A percentile compares a stretch with the other conserved stretches of the same genome.
Conservation (phyloP, 1,140 invertebrate species). For the Telenomus remus region DNA sequence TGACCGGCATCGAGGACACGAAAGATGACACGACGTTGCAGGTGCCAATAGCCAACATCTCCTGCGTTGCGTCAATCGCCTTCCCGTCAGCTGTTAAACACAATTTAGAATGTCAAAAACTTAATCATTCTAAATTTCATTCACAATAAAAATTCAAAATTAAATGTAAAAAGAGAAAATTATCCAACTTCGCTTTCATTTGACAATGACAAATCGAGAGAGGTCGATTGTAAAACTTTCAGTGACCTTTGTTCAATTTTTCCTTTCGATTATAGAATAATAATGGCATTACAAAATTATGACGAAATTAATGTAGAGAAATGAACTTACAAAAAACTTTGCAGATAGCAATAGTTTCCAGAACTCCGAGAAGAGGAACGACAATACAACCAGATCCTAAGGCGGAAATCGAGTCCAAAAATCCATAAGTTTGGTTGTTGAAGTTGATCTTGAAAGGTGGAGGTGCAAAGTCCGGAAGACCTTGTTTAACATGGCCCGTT, state of each 20-base stretch:
- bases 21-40: conserved; percentile 91
- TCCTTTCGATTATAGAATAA: background rate
- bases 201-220: too few species aligned
- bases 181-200: too few species aligned
- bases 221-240: conserved; percentile 14
- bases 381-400: conserved; percentile 85
- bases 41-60: conserved; percentile 86
- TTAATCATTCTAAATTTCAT: too few species aligned
- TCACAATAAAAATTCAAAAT: too few species aligned
- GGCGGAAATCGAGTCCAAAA: conserved; percentile 81
- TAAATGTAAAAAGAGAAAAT: too few species aligned
- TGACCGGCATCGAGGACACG: conserved; percentile 89
- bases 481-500: conserved; percentile 82
- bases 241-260: conserved; percentile 11
- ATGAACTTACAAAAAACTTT: conserved; percentile 86
- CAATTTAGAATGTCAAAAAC: too few species aligned
- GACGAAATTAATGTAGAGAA: too few species aligned
- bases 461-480: conserved; percentile 79
- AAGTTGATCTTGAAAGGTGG: conserved; percentile 80
- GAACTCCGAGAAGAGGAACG: conserved; percentile 85
- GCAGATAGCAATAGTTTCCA: conserved; percentile 87
- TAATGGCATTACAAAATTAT: too few species aligned
- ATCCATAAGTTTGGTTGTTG: conserved; percentile 81
- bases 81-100: conserved; percentile 78
- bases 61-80: conserved; percentile 85